phyloP scores from a whole-genome alignment of 2,888 invertebrate genomes.

The Agrenia bidenticulata region DNA sequence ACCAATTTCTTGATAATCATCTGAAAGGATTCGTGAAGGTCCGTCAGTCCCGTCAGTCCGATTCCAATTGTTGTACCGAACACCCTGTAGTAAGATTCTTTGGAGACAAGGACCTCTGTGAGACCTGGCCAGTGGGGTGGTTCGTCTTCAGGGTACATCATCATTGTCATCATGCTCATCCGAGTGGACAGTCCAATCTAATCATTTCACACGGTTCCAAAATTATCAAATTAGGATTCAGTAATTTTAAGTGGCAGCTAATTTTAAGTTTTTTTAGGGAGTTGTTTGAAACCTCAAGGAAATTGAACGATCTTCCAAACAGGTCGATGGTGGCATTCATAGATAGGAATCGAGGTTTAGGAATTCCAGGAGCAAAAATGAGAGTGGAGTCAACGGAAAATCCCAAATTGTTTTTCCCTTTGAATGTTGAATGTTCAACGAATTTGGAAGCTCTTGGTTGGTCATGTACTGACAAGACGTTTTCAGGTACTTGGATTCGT shows the following conservation, averaged over 20 bases:
- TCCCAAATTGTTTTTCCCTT: conserved; percentile 19
- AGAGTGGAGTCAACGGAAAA: conserved; percentile 18
- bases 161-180: not conserved
- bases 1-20: conserved; percentile 4
- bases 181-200: conserved; percentile 2
- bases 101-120: not conserved
- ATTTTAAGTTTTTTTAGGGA: not conserved
- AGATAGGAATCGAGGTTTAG: conserved; percentile 10
- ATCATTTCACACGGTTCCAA: not conserved
- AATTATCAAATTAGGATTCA: not conserved
- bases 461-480: conserved; percentile 9
- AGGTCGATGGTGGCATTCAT: conserved; percentile 27
- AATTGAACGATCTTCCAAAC: conserved; percentile 29
- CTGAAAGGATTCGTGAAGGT: conserved; percentile 13
- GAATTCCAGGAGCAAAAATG: conserved; percentile 9
- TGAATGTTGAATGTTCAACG: conserved; percentile 27
- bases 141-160: not conserved
- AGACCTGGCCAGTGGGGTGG: not conserved
- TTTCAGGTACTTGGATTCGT: conserved; percentile 14
- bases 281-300: conserved; percentile 18
- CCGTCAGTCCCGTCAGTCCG: too few relatives aligned
- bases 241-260: not conserved
- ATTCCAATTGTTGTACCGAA: conserved; percentile 26
- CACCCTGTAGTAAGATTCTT: conserved; percentile 26
- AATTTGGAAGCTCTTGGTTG: conserved; percentile 1